These are phyloP conservation scores for Papilio glaucus DNA, from an alignment of 1,140 invertebrate genomes.

Conservation along the genomic window DNA sequence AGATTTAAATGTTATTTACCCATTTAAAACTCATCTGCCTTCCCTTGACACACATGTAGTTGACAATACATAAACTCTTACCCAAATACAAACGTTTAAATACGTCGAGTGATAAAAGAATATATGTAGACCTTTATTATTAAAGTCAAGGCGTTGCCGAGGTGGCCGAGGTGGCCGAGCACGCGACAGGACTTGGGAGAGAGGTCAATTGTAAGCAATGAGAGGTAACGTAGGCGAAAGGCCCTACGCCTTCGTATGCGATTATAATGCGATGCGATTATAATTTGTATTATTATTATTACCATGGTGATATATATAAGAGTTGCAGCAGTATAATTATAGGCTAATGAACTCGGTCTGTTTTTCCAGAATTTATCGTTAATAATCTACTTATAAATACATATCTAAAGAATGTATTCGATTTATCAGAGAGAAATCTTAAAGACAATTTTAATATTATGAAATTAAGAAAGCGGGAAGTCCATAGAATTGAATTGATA, in stretches of 20 bases:
- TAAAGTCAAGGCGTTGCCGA: conserved; percentile 4
- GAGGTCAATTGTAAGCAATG: background rate
- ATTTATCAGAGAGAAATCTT: background rate
- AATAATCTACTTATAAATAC: background rate
- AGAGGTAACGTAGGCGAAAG: background rate
- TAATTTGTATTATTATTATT: background rate
- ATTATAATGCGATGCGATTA: too few species aligned
- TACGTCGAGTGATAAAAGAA: conserved; percentile 2
- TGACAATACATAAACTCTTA: background rate
- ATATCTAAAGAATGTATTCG: background rate
- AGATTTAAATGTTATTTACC: background rate
- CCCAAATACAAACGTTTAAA: conserved; percentile 6
- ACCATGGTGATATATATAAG: background rate
- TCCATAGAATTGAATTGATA: background rate
- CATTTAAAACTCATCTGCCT: background rate
- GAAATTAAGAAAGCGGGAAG: conserved; percentile 11
- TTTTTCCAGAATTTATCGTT: background rate
- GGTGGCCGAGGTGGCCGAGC: background rate
- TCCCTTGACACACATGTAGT: background rate
- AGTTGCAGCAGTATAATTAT: background rate
- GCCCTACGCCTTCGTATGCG: background rate
- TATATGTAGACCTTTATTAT: conserved; percentile 5
- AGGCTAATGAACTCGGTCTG: background rate
- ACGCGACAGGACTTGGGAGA: background rate
- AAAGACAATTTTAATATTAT: background rate